Evolutionary conservation across 30 jellyfish, hydroid and myxozoan genomes (phyloP).

Genomic region (Euphysa ruthae): DNA sequence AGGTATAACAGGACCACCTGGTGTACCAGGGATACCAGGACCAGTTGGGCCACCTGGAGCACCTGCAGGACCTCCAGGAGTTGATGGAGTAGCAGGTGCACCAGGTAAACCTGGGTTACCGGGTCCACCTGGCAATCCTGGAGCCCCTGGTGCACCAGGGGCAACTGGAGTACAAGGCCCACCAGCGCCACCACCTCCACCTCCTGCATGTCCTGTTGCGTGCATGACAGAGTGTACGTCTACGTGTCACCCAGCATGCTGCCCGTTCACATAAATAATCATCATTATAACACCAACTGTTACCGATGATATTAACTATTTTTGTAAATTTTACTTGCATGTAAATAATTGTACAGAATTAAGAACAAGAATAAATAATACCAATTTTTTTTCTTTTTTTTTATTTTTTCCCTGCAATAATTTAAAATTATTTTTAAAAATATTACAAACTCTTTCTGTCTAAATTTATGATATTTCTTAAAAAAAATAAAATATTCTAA

Average conservation of each 20-base stretch:
- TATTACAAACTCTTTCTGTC: no score
- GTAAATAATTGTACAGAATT: no score
- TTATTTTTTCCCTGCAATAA: no score
- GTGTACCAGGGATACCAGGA: conserved; percentile 5
- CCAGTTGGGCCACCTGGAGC: conserved; percentile 5
- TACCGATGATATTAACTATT: no score
- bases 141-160: conserved; percentile 7
- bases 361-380: no score
- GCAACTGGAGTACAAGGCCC: neutral
- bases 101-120: conserved; percentile 10
- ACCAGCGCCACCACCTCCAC: conserved; percentile 8
- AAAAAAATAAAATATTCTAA: no score
- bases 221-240: conserved; percentile 1
- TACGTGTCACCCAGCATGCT: conserved; percentile 7
- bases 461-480: no score
- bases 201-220: neutral
- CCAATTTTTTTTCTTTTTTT: no score
- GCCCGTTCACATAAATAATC: neutral
- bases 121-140: conserved; percentile 4
- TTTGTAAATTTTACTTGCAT: no score
- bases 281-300: no score
- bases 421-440: no score
- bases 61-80: conserved; percentile 13
- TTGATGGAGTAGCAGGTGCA: neutral
- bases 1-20: conserved; percentile 7